Evolutionary conservation across 2,888 invertebrate genomes (phyloP).

Genomic region (Acronicta leporina): DNA sequence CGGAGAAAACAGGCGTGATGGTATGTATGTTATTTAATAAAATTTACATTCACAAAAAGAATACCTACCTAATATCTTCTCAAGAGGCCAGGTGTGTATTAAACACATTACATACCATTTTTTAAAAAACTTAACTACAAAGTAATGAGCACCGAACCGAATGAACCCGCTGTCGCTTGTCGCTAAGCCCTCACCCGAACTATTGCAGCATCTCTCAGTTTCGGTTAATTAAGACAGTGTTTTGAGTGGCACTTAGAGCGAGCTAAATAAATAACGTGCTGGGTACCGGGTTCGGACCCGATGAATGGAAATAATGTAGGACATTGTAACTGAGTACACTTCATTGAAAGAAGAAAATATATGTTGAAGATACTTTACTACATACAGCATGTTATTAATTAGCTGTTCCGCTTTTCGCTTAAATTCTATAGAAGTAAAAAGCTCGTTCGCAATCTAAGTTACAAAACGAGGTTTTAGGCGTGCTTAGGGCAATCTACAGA

Average conservation of each 20-base stretch:
- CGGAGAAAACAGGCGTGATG: too few species aligned
- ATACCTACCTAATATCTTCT: too few species aligned
- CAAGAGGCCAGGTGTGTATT: too few species aligned
- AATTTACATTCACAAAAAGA: neutral
- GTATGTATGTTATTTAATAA: neutral
- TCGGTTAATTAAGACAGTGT: slow-evolving; percentile 88
- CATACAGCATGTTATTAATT: neutral
- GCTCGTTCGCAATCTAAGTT: too few species aligned
- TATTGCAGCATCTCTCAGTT: slow-evolving; percentile 76
- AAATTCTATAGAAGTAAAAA: too few species aligned
- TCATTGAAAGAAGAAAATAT: slow-evolving; percentile 1
- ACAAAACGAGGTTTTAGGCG: too few species aligned
- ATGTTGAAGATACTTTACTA: neutral
- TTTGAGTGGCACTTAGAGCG: slow-evolving; percentile 84
- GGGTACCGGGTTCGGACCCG: slow-evolving; percentile 20
- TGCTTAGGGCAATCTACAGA: too few species aligned
- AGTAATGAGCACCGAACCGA: neutral
- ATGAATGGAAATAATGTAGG: slow-evolving; percentile 34
- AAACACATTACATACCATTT: too few species aligned
- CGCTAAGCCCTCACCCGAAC: slow-evolving; percentile 33
- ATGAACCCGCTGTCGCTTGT: slow-evolving; percentile 61
- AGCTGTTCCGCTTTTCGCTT: neutral
- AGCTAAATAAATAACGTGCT: slow-evolving; percentile 79
- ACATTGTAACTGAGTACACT: slow-evolving; percentile 17
- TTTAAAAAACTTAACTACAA: neutral